Evolutionary conservation across 1,140 invertebrate species (phyloP).

Genomic region (Pseudomyrmex flavicornis): DNA sequence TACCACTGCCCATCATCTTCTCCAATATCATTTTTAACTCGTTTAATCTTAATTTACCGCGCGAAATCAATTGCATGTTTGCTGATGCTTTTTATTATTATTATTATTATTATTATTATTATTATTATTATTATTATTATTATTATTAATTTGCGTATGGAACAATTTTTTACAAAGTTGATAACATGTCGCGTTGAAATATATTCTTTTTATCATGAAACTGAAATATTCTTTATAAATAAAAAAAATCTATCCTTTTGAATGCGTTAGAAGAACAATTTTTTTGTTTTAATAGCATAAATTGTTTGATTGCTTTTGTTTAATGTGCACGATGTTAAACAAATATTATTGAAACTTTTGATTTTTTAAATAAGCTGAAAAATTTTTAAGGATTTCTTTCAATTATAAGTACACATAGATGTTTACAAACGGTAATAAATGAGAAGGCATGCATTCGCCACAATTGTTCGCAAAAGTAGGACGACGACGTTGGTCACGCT

Average conservation of each 20-base stretch:
- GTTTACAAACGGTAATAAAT: constrained; percentile 5
- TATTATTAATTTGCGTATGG: no score
- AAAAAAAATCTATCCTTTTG: no score
- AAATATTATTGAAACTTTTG: neutral
- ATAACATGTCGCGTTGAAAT: no score
- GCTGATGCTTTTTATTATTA: neutral
- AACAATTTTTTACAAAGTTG: no score
- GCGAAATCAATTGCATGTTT: constrained; percentile 43
- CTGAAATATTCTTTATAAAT: no score
- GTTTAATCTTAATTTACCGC: constrained; percentile 46
- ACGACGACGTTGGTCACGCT: constrained; percentile 64
- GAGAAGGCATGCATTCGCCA: constrained; percentile 34
- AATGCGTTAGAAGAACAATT: no score
- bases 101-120: no score
- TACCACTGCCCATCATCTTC: neutral
- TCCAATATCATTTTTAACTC: neutral
- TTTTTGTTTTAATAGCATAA: no score
- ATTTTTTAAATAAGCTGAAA: neutral
- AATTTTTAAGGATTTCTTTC: neutral
- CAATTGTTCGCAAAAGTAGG: constrained; percentile 67
- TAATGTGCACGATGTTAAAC: no score
- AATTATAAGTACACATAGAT: constrained; percentile 2
- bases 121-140: neutral
- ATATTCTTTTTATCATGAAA: no score
- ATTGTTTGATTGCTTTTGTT: no score